Percentiles rank a stretch among this genome's conserved stretches.
These are phyloP conservation scores for Pteropus rufus DNA, from an alignment of 2,797 vertebrate species.

Conservation along the genomic window DNA sequence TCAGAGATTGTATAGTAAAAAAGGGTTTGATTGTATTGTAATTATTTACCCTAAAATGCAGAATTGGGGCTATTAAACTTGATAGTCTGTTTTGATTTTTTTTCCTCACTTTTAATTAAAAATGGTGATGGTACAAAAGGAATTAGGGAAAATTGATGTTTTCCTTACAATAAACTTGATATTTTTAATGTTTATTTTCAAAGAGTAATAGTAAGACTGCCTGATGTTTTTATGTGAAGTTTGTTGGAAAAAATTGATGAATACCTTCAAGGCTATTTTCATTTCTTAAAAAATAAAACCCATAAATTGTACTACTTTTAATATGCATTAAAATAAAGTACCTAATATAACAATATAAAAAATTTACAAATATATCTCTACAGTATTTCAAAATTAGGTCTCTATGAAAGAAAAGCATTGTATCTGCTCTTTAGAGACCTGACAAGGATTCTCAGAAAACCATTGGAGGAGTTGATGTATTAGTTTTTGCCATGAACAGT, in stretches of 20 bases:
- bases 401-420: not conserved
- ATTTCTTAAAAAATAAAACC: not conserved
- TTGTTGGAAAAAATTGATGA: not conserved
- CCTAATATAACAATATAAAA: not conserved
- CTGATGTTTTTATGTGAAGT: not conserved
- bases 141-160: not conserved
- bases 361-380: not conserved
- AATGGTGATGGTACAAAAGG: not conserved
- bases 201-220: not conserved
- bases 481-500: not conserved
- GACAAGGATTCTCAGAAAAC: not conserved
- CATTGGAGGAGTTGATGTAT: not conserved
- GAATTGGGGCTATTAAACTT: not conserved
- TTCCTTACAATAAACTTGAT: not conserved
- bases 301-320: not conserved
- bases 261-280: slow-evolving; percentile 3
- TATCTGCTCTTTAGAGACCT: not conserved
- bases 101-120: slow-evolving; percentile 19
- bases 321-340: not conserved
- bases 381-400: not conserved
- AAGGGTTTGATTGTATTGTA: not conserved
- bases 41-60: slow-evolving; percentile 33
- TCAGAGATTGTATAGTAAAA: not conserved
- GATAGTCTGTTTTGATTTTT: slow-evolving; percentile 6
- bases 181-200: slow-evolving; percentile 10